Evolutionary conservation across 2,888 invertebrate species (phyloP).

Genomic region (Stenotaenia linearis): DNA sequence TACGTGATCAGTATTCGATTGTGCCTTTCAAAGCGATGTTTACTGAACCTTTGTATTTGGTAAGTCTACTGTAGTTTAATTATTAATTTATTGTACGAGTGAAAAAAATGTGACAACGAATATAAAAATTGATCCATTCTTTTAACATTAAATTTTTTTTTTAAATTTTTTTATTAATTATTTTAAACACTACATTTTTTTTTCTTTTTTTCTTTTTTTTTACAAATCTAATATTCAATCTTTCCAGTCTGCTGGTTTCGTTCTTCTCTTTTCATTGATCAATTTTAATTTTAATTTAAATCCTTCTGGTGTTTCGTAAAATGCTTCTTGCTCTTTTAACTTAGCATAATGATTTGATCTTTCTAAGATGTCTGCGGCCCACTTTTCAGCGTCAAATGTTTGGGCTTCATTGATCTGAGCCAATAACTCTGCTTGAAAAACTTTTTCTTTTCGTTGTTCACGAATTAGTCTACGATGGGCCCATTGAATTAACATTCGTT

Average conservation of each 20-base stretch:
- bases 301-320: constrained; percentile 11
- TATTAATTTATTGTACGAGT: too few relatives aligned
- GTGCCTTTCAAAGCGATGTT: too few relatives aligned
- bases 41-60: too few relatives aligned
- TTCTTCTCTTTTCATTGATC: background rate
- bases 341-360: background rate
- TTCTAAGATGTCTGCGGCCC: constrained; percentile 60
- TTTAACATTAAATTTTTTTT: too few relatives aligned
- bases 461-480: constrained; percentile 60
- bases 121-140: too few relatives aligned
- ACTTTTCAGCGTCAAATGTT: constrained; percentile 66
- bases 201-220: too few relatives aligned
- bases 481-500: constrained; percentile 70
- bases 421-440: constrained; percentile 65
- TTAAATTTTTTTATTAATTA: too few relatives aligned
- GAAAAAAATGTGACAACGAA: too few relatives aligned
- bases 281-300: background rate
- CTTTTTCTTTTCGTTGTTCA: constrained; percentile 68
- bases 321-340: constrained; percentile 55
- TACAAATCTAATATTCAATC: background rate
- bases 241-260: background rate
- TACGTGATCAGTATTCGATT: background rate
- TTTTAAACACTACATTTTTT: too few relatives aligned
- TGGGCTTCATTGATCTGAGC: constrained; percentile 65
- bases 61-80: too few relatives aligned